A percentile compares a stretch with the other conserved stretches of the same genome.
Evolutionary conservation across 1,140 invertebrate species (phyloP).

Genomic region (Asobara japonica): DNA sequence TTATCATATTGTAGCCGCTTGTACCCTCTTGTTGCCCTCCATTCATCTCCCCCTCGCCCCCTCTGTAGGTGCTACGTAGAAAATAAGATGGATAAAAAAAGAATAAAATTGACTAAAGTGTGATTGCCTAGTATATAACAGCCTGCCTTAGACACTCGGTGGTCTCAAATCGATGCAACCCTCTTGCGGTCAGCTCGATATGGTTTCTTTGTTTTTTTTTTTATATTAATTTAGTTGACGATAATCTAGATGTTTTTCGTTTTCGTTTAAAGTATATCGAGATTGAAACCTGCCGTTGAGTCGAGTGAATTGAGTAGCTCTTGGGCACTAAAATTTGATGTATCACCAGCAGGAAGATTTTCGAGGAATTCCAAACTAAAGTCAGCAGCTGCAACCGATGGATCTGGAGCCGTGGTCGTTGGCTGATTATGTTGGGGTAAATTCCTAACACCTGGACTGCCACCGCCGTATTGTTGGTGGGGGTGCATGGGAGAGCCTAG

Average conservation of each 20-base stretch:
- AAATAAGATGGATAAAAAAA: conserved; percentile 21
- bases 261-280: conserved; percentile 64
- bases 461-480: conserved; percentile 61
- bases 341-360: conserved; percentile 76
- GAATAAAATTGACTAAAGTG: conserved; percentile 52
- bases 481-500: conserved; percentile 62
- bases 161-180: conserved; percentile 14
- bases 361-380: conserved; percentile 85
- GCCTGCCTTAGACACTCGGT: conserved; percentile 32
- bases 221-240: background rate
- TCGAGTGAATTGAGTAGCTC: conserved; percentile 79
- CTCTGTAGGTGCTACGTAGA: conserved; percentile 13
- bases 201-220: background rate
- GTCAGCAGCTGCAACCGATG: conserved; percentile 70
- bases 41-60: background rate
- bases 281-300: conserved; percentile 68
- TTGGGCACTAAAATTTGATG: conserved; percentile 78
- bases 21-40: conserved; percentile 13
- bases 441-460: conserved; percentile 56
- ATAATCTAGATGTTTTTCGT: background rate
- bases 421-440: conserved; percentile 56
- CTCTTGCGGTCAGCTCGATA: background rate
- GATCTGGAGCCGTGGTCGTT: conserved; percentile 57
- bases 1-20: background rate
- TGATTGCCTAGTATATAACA: conserved; percentile 50